Percentiles rank a stretch among this genome's conserved stretches.
Conservation (phyloP, 1,140 invertebrate species). For the Caenorhabditis tropicalis region DNA sequence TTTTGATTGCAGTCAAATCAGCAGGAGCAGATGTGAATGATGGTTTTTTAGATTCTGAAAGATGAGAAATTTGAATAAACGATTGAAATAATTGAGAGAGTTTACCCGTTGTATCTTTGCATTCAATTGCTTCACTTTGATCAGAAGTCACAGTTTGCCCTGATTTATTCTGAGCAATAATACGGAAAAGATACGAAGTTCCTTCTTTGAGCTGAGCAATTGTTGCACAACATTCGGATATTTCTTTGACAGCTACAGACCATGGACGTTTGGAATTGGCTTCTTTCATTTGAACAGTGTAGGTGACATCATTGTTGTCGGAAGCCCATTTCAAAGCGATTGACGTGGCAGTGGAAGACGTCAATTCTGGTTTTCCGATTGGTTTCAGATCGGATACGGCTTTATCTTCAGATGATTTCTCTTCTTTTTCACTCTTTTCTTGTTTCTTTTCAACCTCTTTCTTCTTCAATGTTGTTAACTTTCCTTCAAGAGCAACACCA, state of each 20-base stretch:
- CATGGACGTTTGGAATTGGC: conserved; percentile 32
- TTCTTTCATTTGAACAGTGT: conserved; percentile 51
- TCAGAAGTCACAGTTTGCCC: conserved; percentile 74
- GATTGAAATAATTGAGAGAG: not conserved
- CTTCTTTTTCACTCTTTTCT: not conserved
- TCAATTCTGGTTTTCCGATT: conserved; percentile 40
- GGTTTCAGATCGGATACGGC: not conserved
- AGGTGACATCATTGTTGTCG: conserved; percentile 21
- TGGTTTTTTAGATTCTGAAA: conserved; percentile 37
- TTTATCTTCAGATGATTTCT: not conserved
- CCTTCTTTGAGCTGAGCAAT: conserved; percentile 53
- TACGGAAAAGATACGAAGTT: conserved; percentile 75
- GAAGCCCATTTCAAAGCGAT: conserved; percentile 47
- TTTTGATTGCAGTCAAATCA: conserved; percentile 39
- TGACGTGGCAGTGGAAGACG: conserved; percentile 15
- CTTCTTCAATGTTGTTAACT: conserved; percentile 26
- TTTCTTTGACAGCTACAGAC: not conserved
- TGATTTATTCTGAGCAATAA: conserved; percentile 86
- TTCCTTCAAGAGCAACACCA: conserved; percentile 5
- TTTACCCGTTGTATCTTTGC: conserved; percentile 35
- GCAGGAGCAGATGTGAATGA: conserved; percentile 19
- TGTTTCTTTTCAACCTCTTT: not conserved
- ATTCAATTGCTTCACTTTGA: conserved; percentile 27
- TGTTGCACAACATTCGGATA: not conserved
- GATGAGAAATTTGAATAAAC: not conserved